Evolutionary conservation across 2,797 vertebrate species (phyloP).

Genomic region (Aphelocoma californica): DNA sequence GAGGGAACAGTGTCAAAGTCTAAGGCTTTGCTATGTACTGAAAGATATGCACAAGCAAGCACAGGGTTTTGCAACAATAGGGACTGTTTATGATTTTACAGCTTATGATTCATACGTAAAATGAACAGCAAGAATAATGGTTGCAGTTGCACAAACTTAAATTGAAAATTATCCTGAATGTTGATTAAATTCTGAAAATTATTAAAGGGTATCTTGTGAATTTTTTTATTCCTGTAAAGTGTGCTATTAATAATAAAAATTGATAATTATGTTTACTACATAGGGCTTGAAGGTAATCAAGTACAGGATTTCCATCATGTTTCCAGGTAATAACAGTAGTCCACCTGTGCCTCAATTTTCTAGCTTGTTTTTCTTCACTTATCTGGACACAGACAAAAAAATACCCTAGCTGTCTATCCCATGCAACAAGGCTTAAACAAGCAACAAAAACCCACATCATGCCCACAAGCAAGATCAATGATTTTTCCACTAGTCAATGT

Average conservation of each 20-base stretch:
- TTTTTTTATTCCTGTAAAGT: neutral
- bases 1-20: neutral
- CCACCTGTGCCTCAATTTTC: neutral
- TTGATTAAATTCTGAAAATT: conserved; percentile 14
- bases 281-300: neutral
- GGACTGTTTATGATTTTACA: neutral
- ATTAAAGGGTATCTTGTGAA: neutral
- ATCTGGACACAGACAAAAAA: neutral
- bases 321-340: neutral
- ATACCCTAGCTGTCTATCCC: neutral
- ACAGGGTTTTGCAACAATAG: neutral
- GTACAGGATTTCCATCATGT: neutral
- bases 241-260: neutral
- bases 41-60: neutral
- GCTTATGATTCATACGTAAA: neutral
- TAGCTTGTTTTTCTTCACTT: neutral
- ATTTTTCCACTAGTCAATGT: neutral
- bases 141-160: neutral
- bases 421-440: neutral
- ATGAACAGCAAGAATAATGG: neutral
- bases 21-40: neutral
- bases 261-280: neutral
- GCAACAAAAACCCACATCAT: neutral
- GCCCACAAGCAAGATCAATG: neutral
- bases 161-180: neutral